Percentiles rank a stretch among this genome's conserved stretches.
phyloP scores from a whole-genome alignment of 2,797 vertebrate genomes.

The Lagorchestes hirsutus region DNA sequence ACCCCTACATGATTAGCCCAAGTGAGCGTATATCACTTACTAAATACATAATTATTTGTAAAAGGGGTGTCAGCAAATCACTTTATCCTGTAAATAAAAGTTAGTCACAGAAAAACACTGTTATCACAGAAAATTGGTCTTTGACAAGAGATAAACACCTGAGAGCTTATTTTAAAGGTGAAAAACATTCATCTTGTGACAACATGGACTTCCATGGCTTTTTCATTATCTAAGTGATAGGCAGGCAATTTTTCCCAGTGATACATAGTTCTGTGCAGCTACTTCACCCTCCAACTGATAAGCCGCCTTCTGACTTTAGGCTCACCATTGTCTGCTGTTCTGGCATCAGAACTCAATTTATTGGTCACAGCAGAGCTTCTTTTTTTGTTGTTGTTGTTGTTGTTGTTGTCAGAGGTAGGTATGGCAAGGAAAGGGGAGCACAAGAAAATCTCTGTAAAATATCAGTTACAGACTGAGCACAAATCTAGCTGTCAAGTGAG shows the following conservation, averaged over 20 bases:
- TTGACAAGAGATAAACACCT: conserved; percentile 42
- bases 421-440: background rate
- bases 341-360: conserved; percentile 2
- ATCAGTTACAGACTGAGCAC: background rate
- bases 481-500: background rate
- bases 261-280: background rate
- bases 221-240: background rate
- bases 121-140: conserved; percentile 43
- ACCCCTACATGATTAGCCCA: background rate
- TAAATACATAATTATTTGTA: background rate
- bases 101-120: conserved; percentile 31
- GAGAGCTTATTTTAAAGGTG: conserved; percentile 48
- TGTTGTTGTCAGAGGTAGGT: background rate
- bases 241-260: background rate
- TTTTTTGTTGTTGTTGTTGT: background rate
- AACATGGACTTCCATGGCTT: conserved; percentile 26
- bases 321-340: background rate
- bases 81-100: background rate
- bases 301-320: background rate
- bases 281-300: conserved; percentile 25
- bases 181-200: conserved; percentile 32
- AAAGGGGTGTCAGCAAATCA: conserved; percentile 26
- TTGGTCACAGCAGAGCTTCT: conserved; percentile 1
- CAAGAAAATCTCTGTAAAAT: background rate
- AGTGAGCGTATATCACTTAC: background rate